Evolutionary conservation across 1,140 invertebrate species (phyloP), one percentile per base, ranked within the genome.

Genomic region (Drosophila tropicalis): DNA sequence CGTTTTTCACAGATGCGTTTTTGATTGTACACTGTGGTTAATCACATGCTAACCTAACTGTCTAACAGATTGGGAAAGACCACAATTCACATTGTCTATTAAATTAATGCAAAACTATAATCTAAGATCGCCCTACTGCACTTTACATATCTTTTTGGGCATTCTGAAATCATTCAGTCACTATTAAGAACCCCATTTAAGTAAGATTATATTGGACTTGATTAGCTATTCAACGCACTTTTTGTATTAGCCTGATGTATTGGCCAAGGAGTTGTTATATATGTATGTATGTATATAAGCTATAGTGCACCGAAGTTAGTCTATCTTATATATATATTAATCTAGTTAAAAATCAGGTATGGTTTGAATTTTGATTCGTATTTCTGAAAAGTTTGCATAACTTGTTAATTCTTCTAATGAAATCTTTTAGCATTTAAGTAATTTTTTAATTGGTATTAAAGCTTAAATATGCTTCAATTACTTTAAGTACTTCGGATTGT

Each of bases 21-120:
- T 51, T 51, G 44, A 51, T 51, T 51, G 44, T 51, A 51, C 44
- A 51, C 44, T 51, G 44, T 51, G 44, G 44, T 9, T 51, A 51
- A 51, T 51, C 44, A 51, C 44, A 51, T 51, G 44, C 17, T 51
- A 51, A 51, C 44, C 44, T 51, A 51, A 51, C 17, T 7, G 44
- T 51, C 19, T 51, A 51, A 51, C 44, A 51, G 17, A 51, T 19
- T 5, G 44, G 44, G 5, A 51, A 51, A 51, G 9, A 22, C 10
- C 44, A 51, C 17, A 51, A 9, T 22, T 51, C 19, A 51, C 44
- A 51, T 51, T 51, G 3, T 51, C 17, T 19, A 17, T 47, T 19
- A 19, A 47, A 47, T 47, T 15, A 47, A 19, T 47, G 44, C 44
- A 47, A 17, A 17, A 47, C 15, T 47, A 17, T 47, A 15, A 47